phyloP scores from a whole-genome alignment of 1,140 invertebrate genomes.

The Nymphalis io region DNA sequence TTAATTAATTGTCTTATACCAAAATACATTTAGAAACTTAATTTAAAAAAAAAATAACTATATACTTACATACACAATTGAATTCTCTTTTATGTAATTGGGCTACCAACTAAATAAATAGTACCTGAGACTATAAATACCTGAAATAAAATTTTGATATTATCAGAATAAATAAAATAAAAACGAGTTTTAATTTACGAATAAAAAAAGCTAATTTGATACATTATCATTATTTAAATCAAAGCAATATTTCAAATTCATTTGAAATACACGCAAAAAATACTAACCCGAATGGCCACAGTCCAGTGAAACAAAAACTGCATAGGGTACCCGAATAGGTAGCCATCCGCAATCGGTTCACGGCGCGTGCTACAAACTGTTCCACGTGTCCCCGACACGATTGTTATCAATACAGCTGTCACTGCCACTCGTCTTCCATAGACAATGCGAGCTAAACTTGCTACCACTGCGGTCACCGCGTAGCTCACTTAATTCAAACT shows the following conservation, averaged over 20 bases:
- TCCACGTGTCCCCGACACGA: conserved; percentile 46
- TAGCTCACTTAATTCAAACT: too few relatives aligned
- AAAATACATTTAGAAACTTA: too few relatives aligned
- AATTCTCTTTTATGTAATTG: too few relatives aligned
- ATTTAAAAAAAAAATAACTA: too few relatives aligned
- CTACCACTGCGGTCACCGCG: neutral
- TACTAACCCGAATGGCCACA: neutral
- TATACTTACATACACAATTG: too few relatives aligned
- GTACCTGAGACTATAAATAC: too few relatives aligned
- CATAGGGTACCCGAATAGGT: conserved; percentile 15
- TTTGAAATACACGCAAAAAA: neutral
- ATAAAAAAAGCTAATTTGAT: too few relatives aligned
- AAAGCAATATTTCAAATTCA: conserved; percentile 33
- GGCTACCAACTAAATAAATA: too few relatives aligned
- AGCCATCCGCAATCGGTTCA: conserved; percentile 19
- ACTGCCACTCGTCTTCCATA: conserved; percentile 34
- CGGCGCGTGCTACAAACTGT: conserved; percentile 40
- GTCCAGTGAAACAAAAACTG: conserved; percentile 16
- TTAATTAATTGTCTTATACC: too few relatives aligned
- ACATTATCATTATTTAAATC: neutral
- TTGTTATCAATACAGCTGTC: conserved; percentile 48
- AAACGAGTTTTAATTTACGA: too few relatives aligned
- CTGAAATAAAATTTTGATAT: too few relatives aligned
- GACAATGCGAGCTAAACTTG: conserved; percentile 38
- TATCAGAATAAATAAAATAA: too few relatives aligned